Evolutionary conservation across 1,140 invertebrate species (phyloP), one percentile per base, ranked within the genome.

Genomic region (Ceratosolen solmsi): DNA sequence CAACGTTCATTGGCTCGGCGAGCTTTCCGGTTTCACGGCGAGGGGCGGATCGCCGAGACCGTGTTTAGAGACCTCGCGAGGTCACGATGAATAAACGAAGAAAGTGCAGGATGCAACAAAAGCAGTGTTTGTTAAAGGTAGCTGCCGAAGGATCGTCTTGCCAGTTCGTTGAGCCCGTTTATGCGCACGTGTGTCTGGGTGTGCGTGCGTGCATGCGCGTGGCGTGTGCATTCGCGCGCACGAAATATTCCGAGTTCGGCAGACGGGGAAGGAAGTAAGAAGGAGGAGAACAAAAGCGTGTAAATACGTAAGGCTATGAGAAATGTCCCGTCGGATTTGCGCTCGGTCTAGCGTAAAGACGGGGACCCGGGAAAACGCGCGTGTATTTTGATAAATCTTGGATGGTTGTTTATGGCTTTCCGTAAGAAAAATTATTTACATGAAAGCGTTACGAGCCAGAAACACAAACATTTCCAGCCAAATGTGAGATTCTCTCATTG

Each of bases 301-400:
- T 36, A 36, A 65, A 65, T 65, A 65, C 60, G 87, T 87, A 88
- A 87, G 85, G 88, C 83, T 88, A 84, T 89, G 89, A 90, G 87
- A 89, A 85, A 90, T 90, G 88, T 89, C 85, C 86, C 86, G 86
- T 88, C 86, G 85, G 85, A 84, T 84, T 84, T 77, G 70, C 77
- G 81, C 84, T 87, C 72, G 82, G 17, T 22, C 20, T 22, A 11
- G 51, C 51, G 9, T 54, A 11, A 22, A 54, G 11, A 54, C 51
- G 11, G 20, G 3, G 27, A 84, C 85, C n/a, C 38, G 73, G 56
- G 68, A 84, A 58, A 83, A 80, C 72, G 86, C 80, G 81, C 76
- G 83, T 82, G 80, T 87, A 88, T 88, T 86, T 60, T 60, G 58
- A 60, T 60, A 30, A 60, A 60, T 60, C 58, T 63, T 63, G 27